Percentiles rank a stretch among this genome's conserved stretches.
Conservation (phyloP, 1,140 invertebrate species). For the Heterodera carotae region DNA sequence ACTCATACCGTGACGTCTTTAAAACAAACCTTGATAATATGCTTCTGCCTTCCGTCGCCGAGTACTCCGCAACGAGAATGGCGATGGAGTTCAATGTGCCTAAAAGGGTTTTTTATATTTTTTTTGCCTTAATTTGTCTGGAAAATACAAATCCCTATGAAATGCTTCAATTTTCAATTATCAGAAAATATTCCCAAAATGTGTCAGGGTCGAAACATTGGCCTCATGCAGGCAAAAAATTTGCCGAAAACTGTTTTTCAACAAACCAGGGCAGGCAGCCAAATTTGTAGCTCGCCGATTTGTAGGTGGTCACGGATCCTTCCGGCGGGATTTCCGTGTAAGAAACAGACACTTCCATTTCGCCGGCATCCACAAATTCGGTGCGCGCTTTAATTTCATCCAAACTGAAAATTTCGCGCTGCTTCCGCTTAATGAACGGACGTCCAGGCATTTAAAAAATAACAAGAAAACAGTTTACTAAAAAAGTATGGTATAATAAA, state of each 20-base stretch:
- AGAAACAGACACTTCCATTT: slow-evolving; percentile 12
- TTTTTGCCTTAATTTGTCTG: no score
- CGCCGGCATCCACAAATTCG: slow-evolving; percentile 21
- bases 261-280: slow-evolving; percentile 25
- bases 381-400: background rate
- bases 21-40: background rate
- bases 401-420: background rate
- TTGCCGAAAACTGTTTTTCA: background rate
- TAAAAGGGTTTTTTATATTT: background rate
- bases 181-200: no score
- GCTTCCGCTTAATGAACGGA: background rate
- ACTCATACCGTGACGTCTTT: background rate
- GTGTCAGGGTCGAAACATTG: no score
- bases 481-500: no score
- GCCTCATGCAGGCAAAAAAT: no score
- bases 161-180: background rate
- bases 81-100: slow-evolving; percentile 18
- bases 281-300: slow-evolving; percentile 8
- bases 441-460: background rate
- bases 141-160: background rate
- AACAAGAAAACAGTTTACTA: no score
- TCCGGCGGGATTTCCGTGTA: slow-evolving; percentile 22
- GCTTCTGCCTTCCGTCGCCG: background rate
- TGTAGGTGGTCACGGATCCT: background rate
- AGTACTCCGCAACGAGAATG: background rate